Conservation (phyloP, 2,888 invertebrate species). For the Nysson spinosus region DNA sequence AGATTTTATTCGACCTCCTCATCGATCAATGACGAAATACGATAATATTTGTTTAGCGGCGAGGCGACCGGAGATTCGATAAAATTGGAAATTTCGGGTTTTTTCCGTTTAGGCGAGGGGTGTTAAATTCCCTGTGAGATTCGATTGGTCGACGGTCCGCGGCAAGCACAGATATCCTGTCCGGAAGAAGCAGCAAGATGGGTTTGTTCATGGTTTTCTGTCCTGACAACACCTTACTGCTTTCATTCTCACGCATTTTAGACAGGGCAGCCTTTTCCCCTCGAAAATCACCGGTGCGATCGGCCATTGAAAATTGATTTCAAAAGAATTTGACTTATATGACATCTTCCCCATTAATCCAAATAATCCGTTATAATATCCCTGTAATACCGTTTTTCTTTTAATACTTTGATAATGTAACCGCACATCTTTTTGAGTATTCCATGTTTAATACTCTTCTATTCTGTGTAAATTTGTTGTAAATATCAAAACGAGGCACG, state of each 20-base stretch:
- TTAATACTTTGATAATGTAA: too few relatives aligned
- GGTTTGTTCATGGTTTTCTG: constrained; percentile 56
- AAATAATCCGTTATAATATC: too few relatives aligned
- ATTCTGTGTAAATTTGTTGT: too few relatives aligned
- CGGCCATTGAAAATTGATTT: neutral
- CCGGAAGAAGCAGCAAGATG: constrained; percentile 65
- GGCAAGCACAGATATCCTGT: constrained; percentile 70
- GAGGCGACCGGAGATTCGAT: constrained; percentile 72
- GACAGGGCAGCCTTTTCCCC: neutral
- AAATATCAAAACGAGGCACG: too few relatives aligned
- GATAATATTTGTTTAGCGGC: constrained; percentile 65
- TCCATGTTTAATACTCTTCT: too few relatives aligned
- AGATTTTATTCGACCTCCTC: constrained; percentile 29
- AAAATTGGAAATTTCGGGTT: constrained; percentile 73
- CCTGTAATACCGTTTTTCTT: too few relatives aligned
- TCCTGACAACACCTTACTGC: constrained; percentile 21
- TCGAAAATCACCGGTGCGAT: neutral
- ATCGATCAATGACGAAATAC: constrained; percentile 27
- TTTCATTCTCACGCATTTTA: constrained; percentile 12
- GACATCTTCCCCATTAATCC: too few relatives aligned
- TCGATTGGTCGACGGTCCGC: constrained; percentile 72
- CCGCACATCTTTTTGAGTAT: too few relatives aligned
- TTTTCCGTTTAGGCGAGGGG: constrained; percentile 61
- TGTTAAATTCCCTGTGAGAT: constrained; percentile 77
- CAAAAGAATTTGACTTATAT: too few relatives aligned